Base-by-base conservation (phyloP, 2,113 vertebrate genomes). In the Mesembrinibis cayennensis region DNA sequence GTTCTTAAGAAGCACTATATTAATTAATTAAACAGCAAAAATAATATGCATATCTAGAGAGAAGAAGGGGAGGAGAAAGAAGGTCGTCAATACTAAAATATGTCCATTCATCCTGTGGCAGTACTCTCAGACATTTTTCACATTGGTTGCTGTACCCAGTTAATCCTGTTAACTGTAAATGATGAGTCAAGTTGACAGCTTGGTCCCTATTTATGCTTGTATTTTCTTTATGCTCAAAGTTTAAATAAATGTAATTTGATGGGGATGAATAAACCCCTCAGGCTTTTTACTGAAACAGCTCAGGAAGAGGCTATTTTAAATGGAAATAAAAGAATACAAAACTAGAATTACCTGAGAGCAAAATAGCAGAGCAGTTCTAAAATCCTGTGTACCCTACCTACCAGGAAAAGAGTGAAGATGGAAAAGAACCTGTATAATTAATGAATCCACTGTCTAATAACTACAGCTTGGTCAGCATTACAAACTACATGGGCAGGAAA, bases 171-270 rank as follows among this genome's bases (percentile, higher is more conserved):
- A 95, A 58, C 71, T 80, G 65, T 79, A 94, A 93, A 94, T 95
- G 74, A 92, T 97, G 93, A 96, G 92, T 90, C 55, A 96, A 91
- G 81, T 82, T 97, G 97, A 97, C 94, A 96, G 86, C 45, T 90
- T 78, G 66, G 90, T 89, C 92, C 74, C 67, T 93, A 95, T 97
- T 97, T 97, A 96, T 96, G 81, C 82, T 91, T 83, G 56, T 88
- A 82, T 96, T 96, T 97, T 95, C 76, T 96, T 93, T 96, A 90
- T 86, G 82, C 59, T 97, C 74, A 82, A 92, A 88, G 56, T 90
- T 97, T 97, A 97, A 93, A 94, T 94, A 97, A 97, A 97, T 97
- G 80, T 87, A 96, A 95, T 97, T 96, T 97, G 97, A 97, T 97
- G 90, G 81, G 81, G 74, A 95, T 87, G 90, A 91, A 97, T 91